Base-by-base conservation (phyloP, 2,888 invertebrate species). In the Amphiduros pacificus region DNA sequence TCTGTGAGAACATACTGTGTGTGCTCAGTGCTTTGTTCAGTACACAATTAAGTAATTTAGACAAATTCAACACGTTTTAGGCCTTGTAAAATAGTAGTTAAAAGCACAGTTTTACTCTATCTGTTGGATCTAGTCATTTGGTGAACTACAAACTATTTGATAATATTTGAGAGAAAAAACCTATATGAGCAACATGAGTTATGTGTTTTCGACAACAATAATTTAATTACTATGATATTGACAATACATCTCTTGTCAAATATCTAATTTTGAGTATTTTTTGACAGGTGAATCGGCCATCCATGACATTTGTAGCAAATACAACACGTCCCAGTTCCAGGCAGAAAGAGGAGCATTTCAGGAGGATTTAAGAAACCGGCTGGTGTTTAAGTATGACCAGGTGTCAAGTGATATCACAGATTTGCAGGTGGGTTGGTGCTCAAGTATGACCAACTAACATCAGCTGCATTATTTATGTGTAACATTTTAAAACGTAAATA, bases 281-380 rank as follows among this genome's bases (percentile, higher is more conserved):
- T 17, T 44, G 60, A 4, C 59, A 78, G 78, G 76, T 14, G 66
- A 67, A 41, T 71, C 78, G 1, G 77, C 77, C 6, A 68, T 80
- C 17, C 80, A 79, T 58, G 79, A 79, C 40, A 67, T 76, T 0
- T 80, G 80, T 66, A 78, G 77, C 55, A 66, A 71, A 49, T 80
- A 77, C 66, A 73, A 77, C 60, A 80, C 80, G 0, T 73, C 76
- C 9, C 77, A 78, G 70, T 78, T 78, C 68, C 78, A 78, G 68
- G 67, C 77, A 17, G 74, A 76, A 61, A 56, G 80, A 62, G 77
- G 74, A 4, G 67, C 64, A n/a, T 79, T 78, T 64, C 77, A 76
- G 68, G 71, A 72, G 14, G 66, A 58, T 40, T 69, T 79, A 14
- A 55, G 70, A 20, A 56, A 62, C 0, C 67, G 67, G 49, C 68